Evolutionary conservation across 2,113 vertebrate genomes (phyloP).

Genomic region (Electrona antarctica): DNA sequence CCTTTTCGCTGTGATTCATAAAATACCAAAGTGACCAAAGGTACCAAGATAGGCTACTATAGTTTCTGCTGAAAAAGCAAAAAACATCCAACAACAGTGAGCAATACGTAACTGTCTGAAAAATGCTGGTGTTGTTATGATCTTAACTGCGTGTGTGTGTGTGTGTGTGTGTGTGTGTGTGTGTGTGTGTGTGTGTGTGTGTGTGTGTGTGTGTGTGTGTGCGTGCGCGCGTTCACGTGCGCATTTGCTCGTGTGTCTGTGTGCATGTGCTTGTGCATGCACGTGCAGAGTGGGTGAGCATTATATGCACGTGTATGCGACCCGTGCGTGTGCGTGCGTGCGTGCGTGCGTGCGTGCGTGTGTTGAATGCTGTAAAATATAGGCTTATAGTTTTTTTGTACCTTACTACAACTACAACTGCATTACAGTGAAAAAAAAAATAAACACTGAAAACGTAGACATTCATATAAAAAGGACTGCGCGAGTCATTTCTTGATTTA

Average conservation of each 20-base stretch:
- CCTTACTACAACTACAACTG: constrained; percentile 77
- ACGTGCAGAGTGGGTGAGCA: constrained; percentile 44
- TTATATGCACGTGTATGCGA: constrained; percentile 26
- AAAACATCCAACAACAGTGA: constrained; percentile 65
- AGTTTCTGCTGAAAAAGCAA: constrained; percentile 70
- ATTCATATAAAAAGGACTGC: constrained; percentile 73
- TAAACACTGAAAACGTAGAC: constrained; percentile 61
- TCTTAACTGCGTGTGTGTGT: constrained; percentile 61
- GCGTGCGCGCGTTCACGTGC: background rate
- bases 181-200: constrained; percentile 2
- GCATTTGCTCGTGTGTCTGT: background rate
- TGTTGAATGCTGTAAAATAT: too few species aligned
- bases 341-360: too few species aligned
- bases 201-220: background rate
- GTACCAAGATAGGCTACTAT: constrained; percentile 75
- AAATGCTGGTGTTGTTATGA: constrained; percentile 71
- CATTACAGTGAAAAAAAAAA: constrained; percentile 62
- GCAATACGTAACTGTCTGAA: constrained; percentile 59
- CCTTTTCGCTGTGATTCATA: constrained; percentile 72
- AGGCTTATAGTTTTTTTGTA: constrained; percentile 48
- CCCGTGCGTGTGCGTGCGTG: too few species aligned
- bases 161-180: constrained; percentile 18
- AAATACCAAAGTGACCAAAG: constrained; percentile 78
- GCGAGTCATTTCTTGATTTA: constrained; percentile 55
- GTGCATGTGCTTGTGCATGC: background rate